phyloP scores from a whole-genome alignment of 2,888 invertebrate genomes.

The Anthrax anthrax region DNA sequence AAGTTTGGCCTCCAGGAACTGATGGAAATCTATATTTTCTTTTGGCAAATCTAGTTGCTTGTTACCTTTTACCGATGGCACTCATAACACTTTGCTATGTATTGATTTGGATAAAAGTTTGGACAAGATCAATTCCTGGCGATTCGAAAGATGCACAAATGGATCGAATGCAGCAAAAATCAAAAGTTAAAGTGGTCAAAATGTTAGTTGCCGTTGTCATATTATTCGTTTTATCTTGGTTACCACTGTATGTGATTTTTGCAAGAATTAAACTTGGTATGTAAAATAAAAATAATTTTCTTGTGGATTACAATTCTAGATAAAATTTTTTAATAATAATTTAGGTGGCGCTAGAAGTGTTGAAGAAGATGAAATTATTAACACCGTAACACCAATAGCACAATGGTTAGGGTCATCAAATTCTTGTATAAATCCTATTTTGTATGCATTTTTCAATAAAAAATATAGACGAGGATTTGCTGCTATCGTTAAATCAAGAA shows the following conservation, averaged over 20 bases:
- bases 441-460: conserved; percentile 90
- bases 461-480: conserved; percentile 84
- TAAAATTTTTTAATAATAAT: neutral
- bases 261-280: conserved; percentile 74
- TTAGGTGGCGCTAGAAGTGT: conserved; percentile 39
- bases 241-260: conserved; percentile 80
- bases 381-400: conserved; percentile 71
- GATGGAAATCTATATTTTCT: conserved; percentile 77
- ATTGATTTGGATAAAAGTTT: conserved; percentile 82
- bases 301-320: neutral
- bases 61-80: conserved; percentile 82
- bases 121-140: conserved; percentile 75
- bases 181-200: conserved; percentile 87
- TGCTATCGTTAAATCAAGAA: conserved; percentile 71
- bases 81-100: conserved; percentile 85
- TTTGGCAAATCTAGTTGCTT: conserved; percentile 73
- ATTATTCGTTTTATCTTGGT: conserved; percentile 85
- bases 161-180: conserved; percentile 86
- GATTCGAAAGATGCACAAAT: conserved; percentile 83
- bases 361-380: conserved; percentile 67
- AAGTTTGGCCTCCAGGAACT: conserved; percentile 73
- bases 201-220: conserved; percentile 89
- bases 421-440: conserved; percentile 87
- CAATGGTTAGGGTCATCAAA: conserved; percentile 90
- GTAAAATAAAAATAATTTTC: conserved; percentile 22